Evolutionary conservation across 1,140 invertebrate genomes (phyloP).

Genomic region (Anoplophora glabripennis): DNA sequence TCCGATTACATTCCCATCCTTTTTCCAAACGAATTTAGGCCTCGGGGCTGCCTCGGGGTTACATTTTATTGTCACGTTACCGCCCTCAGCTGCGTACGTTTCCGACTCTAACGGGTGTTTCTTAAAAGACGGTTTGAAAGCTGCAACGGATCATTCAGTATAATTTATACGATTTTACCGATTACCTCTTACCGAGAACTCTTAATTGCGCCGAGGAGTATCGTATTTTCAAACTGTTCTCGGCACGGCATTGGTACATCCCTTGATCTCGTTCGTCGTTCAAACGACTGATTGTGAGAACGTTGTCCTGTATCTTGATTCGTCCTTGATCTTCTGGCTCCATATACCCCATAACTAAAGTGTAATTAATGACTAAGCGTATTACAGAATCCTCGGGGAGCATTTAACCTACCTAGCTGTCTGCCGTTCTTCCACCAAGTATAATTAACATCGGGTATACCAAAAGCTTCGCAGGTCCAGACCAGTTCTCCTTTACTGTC

Average conservation of each 20-base stretch:
- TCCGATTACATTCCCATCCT: constrained; percentile 79
- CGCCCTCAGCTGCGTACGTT: constrained; percentile 84
- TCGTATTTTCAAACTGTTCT: constrained; percentile 81
- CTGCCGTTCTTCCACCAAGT: constrained; percentile 88
- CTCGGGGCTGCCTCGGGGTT: constrained; percentile 91
- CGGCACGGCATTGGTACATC: constrained; percentile 95
- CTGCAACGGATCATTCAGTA: constrained; percentile 48
- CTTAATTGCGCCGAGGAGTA: constrained; percentile 88
- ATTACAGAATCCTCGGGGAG: not conserved
- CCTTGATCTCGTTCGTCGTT: constrained; percentile 79
- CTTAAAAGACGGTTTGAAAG: constrained; percentile 84
- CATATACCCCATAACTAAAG: constrained; percentile 57
- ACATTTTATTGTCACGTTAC: constrained; percentile 89
- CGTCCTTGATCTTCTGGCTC: constrained; percentile 67
- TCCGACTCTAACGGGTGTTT: constrained; percentile 85
- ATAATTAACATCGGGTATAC: constrained; percentile 90
- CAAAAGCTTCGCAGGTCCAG: constrained; percentile 95
- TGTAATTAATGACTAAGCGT: constrained; percentile 7
- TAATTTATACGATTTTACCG: constrained; percentile 7
- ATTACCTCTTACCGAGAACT: constrained; percentile 64
- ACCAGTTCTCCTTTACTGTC: constrained; percentile 80
- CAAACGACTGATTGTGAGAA: constrained; percentile 76
- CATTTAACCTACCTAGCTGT: constrained; percentile 54
- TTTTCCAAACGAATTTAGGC: constrained; percentile 88
- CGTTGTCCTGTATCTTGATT: constrained; percentile 82